phyloP scores from a whole-genome alignment of 53 echinoderm and acorn worm species.

The Luidia sarsii region DNA sequence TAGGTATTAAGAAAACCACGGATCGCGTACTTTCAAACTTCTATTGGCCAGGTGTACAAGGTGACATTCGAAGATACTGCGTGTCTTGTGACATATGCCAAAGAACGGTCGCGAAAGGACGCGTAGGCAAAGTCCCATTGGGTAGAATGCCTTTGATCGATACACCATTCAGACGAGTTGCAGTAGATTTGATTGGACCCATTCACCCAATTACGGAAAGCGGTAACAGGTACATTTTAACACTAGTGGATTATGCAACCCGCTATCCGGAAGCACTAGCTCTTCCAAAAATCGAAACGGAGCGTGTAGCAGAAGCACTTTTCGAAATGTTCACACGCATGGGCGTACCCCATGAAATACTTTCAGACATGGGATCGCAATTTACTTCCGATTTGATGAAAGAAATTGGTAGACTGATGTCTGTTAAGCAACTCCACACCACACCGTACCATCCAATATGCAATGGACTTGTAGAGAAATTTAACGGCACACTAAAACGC shows the following conservation, averaged over 20 bases:
- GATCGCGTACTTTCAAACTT: conserved; percentile 38
- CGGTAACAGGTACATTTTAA: conserved; percentile 42
- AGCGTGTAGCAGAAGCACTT: conserved; percentile 39
- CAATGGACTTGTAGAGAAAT: conserved; percentile 55
- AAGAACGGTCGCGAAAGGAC: conserved; percentile 44
- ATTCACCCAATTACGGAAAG: conserved; percentile 33
- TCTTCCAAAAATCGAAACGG: conserved; percentile 33
- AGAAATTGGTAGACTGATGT: conserved; percentile 50
- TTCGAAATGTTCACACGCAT: conserved; percentile 47
- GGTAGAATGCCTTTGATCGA: conserved; percentile 42
- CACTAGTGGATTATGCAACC: conserved; percentile 52
- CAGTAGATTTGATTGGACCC: conserved; percentile 46
- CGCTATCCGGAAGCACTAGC: conserved; percentile 51
- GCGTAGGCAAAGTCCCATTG: conserved; percentile 26
- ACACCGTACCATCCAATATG: conserved; percentile 60
- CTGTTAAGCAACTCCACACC: conserved; percentile 24
- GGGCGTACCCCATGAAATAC: conserved; percentile 59
- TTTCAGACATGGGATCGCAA: conserved; percentile 37
- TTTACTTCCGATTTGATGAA: conserved; percentile 53
- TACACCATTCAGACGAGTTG: conserved; percentile 30
- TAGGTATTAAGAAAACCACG: conserved; percentile 41
- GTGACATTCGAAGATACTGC: conserved; percentile 24
- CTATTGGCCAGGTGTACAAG: conserved; percentile 46
- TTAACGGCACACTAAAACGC: conserved; percentile 46
- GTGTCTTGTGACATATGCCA: conserved; percentile 66